phyloP scores from a whole-genome alignment of 2,797 vertebrate species.

The Gadopsis marmoratus region DNA sequence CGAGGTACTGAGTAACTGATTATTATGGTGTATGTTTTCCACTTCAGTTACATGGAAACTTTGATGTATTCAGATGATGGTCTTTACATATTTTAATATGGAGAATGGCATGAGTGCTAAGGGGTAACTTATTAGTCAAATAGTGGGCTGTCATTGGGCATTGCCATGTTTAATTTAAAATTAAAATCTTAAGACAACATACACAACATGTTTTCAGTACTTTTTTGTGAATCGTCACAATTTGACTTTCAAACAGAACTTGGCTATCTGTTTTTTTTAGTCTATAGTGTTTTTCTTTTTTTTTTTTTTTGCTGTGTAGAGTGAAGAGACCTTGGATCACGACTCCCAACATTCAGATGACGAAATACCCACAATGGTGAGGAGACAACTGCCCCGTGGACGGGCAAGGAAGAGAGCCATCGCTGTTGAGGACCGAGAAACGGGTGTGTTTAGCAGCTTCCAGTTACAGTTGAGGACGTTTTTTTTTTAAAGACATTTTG shows the following conservation, averaged over 20 bases:
- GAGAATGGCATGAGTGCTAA: not conserved
- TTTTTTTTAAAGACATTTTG: not conserved
- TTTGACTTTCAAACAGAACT: not conserved
- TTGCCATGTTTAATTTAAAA: not conserved
- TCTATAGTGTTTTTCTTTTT: not conserved
- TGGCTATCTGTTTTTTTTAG: not conserved
- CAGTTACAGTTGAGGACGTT: not conserved
- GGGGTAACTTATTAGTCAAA: not conserved
- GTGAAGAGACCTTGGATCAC: slow-evolving; percentile 20
- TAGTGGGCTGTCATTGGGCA: not conserved
- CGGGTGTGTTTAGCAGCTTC: slow-evolving; percentile 50
- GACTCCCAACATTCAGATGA: slow-evolving; percentile 49
- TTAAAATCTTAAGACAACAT: too few species aligned
- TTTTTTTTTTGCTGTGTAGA: slow-evolving; percentile 32
- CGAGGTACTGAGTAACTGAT: not conserved
- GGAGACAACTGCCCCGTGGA: slow-evolving; percentile 56
- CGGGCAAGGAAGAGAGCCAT: slow-evolving; percentile 69
- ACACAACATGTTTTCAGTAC: not conserved
- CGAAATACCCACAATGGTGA: slow-evolving; percentile 65
- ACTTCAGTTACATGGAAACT: not conserved
- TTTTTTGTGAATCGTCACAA: not conserved
- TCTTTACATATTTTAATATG: not conserved
- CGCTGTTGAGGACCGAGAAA: slow-evolving; percentile 55
- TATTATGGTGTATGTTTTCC: not conserved
- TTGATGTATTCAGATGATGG: not conserved